A percentile compares a stretch with the other conserved stretches of the same genome.
These are phyloP conservation scores for Anhinga anhinga DNA, from an alignment of 2,113 vertebrate species.

Conservation along the genomic window DNA sequence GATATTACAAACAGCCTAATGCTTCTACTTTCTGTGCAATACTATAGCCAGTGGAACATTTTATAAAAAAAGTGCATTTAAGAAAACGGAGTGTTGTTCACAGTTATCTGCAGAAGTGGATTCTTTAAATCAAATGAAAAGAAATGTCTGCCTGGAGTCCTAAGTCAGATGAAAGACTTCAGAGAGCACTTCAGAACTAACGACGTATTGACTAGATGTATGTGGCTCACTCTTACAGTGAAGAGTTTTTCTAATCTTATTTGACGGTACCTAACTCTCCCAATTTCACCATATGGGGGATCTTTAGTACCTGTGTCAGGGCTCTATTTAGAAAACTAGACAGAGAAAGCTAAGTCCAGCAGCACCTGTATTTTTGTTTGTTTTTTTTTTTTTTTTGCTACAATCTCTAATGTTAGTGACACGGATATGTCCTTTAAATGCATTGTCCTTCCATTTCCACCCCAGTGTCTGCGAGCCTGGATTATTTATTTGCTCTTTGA, in stretches of 20 bases:
- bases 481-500: not conserved
- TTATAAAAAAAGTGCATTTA: not conserved
- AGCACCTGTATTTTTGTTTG: too few relatives aligned
- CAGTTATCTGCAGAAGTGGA: not conserved
- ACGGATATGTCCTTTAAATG: not conserved
- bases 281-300: not conserved
- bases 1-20: not conserved
- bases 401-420: not conserved
- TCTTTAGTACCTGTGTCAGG: not conserved
- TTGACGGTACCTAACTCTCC: not conserved
- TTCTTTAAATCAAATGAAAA: slow-evolving; percentile 20
- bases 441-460: not conserved
- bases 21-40: not conserved
- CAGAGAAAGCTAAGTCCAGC: not conserved
- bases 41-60: not conserved
- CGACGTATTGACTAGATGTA: not conserved
- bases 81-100: not conserved
- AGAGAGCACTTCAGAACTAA: slow-evolving; percentile 4
- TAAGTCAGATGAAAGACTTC: not conserved
- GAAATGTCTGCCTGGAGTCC: not conserved
- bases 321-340: not conserved
- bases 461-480: not conserved
- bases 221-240: not conserved
- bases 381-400: not conserved
- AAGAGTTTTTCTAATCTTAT: not conserved